phyloP scores from a whole-genome alignment of 37 sponge, comb jelly and placozoan genomes.

The Mnemiopsis leidyi region DNA sequence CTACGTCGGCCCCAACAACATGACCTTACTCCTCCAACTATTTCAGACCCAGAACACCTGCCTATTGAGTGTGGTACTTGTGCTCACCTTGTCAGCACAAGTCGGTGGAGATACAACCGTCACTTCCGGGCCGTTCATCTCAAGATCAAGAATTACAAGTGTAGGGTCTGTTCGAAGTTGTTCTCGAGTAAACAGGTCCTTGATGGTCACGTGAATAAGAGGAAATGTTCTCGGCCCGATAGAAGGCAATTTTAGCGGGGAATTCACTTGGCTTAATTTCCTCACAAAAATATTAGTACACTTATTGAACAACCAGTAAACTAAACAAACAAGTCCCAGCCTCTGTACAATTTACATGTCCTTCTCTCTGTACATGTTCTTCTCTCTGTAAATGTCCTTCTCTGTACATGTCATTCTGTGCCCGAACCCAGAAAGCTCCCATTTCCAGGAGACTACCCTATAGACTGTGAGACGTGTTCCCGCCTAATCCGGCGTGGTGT shows the following conservation, averaged over 20 bases:
- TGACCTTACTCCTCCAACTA: too few relatives aligned
- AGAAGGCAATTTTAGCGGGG: too few relatives aligned
- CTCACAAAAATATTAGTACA: too few relatives aligned
- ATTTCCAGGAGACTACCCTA: neutral
- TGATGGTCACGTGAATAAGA: neutral
- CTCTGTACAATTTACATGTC: too few relatives aligned
- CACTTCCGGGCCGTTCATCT: conserved; percentile 34
- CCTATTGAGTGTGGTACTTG: neutral
- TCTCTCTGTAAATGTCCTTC: too few relatives aligned
- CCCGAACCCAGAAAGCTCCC: neutral
- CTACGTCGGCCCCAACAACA: too few relatives aligned
- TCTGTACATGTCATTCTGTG: too few relatives aligned
- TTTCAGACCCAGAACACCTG: neutral
- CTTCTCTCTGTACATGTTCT: neutral
- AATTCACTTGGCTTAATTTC: too few relatives aligned
- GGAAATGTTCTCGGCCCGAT: too few relatives aligned
- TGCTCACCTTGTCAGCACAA: neutral
- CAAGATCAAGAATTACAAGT: conserved; percentile 13
- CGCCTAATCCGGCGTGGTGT: neutral
- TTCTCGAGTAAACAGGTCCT: conserved; percentile 6
- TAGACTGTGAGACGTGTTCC: neutral
- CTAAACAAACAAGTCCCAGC: too few relatives aligned
- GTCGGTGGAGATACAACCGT: neutral
- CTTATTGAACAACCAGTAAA: too few relatives aligned
- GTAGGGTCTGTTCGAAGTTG: neutral